These are phyloP conservation scores for Paralichthys olivaceus DNA, from an alignment of 2,113 vertebrate species.

Conservation along the genomic window DNA sequence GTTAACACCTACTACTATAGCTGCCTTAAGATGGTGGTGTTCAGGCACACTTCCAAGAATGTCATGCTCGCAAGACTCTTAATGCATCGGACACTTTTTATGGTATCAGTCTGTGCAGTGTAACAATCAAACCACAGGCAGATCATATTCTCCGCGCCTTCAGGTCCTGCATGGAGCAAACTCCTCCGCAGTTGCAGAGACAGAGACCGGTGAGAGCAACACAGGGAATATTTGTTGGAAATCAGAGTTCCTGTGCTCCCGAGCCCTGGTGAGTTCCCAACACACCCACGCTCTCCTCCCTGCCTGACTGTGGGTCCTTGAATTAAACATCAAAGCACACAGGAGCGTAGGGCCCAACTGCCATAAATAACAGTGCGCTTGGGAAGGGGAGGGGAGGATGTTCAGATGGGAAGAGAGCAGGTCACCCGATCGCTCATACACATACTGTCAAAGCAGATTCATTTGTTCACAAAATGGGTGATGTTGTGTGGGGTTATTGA, in stretches of 20 bases:
- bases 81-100: slow-evolving; percentile 43
- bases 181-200: slow-evolving; percentile 45
- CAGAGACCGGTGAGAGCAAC: slow-evolving; percentile 55
- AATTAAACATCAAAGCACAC: slow-evolving; percentile 84
- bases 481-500: slow-evolving; percentile 80
- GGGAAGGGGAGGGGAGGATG: slow-evolving; percentile 75
- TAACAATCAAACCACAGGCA: slow-evolving; percentile 29
- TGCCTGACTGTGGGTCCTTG: slow-evolving; percentile 77
- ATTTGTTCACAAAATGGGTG: slow-evolving; percentile 83
- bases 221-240: slow-evolving; percentile 75
- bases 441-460: slow-evolving; percentile 80
- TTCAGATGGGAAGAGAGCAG: slow-evolving; percentile 79
- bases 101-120: slow-evolving; percentile 9
- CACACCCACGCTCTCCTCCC: slow-evolving; percentile 78
- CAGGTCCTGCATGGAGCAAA: slow-evolving; percentile 35
- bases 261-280: slow-evolving; percentile 73
- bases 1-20: slow-evolving; percentile 80
- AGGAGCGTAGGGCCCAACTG: slow-evolving; percentile 75
- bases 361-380: slow-evolving; percentile 79
- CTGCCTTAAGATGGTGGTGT: slow-evolving; percentile 57
- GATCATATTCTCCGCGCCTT: slow-evolving; percentile 20
- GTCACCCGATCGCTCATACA: slow-evolving; percentile 80
- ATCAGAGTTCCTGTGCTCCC: slow-evolving; percentile 74
- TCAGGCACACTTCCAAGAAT: slow-evolving; percentile 41
- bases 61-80: slow-evolving; percentile 25